Conservation (phyloP, 2,113 vertebrate genomes). For the cat (Felis catus) region F.catus_Fca126_mat1.0 CM031418.1:136286501-136287000, state of each 20-base stretch:
- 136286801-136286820: accelerated
- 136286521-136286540: accelerated
- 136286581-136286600: not conserved
- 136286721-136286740: accelerated
- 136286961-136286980: not conserved
- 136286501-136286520: accelerated
- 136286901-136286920: accelerated
- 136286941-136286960: not conserved
- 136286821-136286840: not conserved
- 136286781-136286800: accelerated
- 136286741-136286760: accelerated
- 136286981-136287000: accelerated
- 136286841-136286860: accelerated
- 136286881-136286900: accelerated
- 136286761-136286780: accelerated
- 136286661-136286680: accelerated
- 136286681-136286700: accelerated
- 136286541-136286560: not conserved
- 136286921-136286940: not conserved
- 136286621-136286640: not conserved
- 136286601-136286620: not conserved
- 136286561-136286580: not conserved
- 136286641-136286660: not conserved
- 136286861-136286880: not conserved
- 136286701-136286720: not conserved